Base-by-base conservation (phyloP, 2,888 invertebrate species). In the Sphecodes monilicornis region DNA sequence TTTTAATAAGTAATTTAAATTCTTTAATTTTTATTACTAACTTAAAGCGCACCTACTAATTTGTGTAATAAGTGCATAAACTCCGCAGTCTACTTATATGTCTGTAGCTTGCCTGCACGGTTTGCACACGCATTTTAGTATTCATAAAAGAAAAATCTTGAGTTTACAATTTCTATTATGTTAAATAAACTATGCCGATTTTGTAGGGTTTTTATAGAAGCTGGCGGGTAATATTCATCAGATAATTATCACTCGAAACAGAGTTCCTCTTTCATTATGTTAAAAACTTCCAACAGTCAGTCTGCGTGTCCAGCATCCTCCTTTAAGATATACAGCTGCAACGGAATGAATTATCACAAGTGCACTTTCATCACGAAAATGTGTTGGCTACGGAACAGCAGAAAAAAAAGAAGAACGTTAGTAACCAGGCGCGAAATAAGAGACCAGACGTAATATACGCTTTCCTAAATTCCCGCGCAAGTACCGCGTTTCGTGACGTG, bases 261-360 rank as follows among this genome's bases (percentile, higher is more conserved):
- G 18, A 26, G 60, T 32, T 36, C 1, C 46, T 50, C 11, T 64
- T 69, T 73, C 68, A 81, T 81, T 73, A 57, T 54, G 43, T 68
- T 54, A 57, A 81, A 78, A 50, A 50, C n/a, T 50, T 41, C n/a
- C 32, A 78, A 32, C 29, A 29, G 43, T 54, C 66, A 16, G 13
- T 29, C 32, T 18, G n/a, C 16, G 50, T 39, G 6, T 18, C 69
- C 26, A 8, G 43, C 43, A 22, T n/a, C 11, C 29, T 46, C 32
- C 46, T n/a, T 29, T 32, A 50, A 64, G 50, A 29, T 75, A 41
- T 8, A 4, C 60, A 41, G 4, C 50, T 29, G 18, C 74, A 66
- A 81, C 41, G 50, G 82, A 18, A 82, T 66, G 64, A 81, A 82
- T 82, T 82, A 54, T 81, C 82, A 41, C 74, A 68, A 82, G 73